Percentiles rank a stretch among this genome's conserved stretches.
These are phyloP conservation scores for Nematopogon swammerdamellus DNA, from an alignment of 2,888 invertebrate species.

Conservation along the genomic window DNA sequence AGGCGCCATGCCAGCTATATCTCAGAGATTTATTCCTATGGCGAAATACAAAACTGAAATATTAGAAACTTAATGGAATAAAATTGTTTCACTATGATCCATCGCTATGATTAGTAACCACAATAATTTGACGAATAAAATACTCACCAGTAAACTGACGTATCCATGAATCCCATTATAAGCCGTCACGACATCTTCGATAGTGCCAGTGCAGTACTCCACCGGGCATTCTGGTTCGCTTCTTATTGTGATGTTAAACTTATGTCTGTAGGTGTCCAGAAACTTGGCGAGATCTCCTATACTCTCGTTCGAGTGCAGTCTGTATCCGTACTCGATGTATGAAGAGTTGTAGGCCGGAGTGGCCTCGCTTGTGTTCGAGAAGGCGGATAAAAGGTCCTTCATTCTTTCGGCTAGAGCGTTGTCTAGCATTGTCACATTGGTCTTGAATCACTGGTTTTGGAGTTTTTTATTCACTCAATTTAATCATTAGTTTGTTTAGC, in stretches of 20 bases:
- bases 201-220: conserved; percentile 58
- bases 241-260: neutral
- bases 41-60: no score
- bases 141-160: conserved; percentile 71
- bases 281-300: neutral
- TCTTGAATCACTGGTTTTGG: no score
- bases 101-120: no score
- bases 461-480: no score
- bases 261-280: neutral
- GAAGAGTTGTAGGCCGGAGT: neutral
- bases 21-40: no score
- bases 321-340: neutral
- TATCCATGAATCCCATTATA: conserved; percentile 80
- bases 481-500: no score
- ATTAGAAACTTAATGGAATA: no score
- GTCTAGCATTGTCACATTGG: neutral
- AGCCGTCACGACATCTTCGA: conserved; percentile 56
- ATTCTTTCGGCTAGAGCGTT: neutral
- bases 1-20: no score
- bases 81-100: no score
- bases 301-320: neutral
- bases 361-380: neutral
- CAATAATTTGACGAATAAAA: no score
- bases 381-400: neutral
- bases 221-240: conserved; percentile 13